phyloP scores from a whole-genome alignment of 92 coral and sea anemone species.

The Umimayanthus kanabou region DNA sequence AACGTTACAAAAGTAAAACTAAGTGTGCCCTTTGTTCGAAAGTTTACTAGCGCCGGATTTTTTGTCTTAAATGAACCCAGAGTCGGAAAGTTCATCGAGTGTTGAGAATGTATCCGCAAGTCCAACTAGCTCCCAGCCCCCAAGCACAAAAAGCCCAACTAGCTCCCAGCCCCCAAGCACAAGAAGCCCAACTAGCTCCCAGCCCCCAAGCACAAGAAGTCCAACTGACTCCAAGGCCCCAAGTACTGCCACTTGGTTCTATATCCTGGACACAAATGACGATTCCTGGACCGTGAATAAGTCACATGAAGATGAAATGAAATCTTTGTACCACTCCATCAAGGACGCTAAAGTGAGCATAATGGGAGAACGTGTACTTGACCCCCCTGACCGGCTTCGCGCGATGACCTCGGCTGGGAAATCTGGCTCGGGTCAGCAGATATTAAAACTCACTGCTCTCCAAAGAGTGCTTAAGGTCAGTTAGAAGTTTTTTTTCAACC shows the following conservation, averaged over 20 bases:
- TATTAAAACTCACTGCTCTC: slow-evolving; percentile 65
- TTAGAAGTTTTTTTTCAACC: not conserved
- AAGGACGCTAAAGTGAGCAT: slow-evolving; percentile 77
- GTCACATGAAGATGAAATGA: slow-evolving; percentile 70
- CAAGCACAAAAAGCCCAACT: not conserved
- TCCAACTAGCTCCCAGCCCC: not conserved
- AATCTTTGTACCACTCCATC: slow-evolving; percentile 69
- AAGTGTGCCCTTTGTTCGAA: not conserved
- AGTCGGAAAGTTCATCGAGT: slow-evolving; percentile 3
- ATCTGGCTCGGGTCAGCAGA: slow-evolving; percentile 37
- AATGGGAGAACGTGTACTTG: slow-evolving; percentile 71
- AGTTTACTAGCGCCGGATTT: slow-evolving; percentile 18
- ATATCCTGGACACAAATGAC: slow-evolving; percentile 49
- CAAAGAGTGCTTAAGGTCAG: slow-evolving; percentile 85
- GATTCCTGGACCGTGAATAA: slow-evolving; percentile 57
- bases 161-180: not conserved
- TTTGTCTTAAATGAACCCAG: slow-evolving; percentile 27
- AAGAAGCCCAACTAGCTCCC: not conserved
- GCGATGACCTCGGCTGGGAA: slow-evolving; percentile 66
- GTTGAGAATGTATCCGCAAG: not conserved
- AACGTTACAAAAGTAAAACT: not conserved
- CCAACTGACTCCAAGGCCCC: not conserved
- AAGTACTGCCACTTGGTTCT: slow-evolving; percentile 66
- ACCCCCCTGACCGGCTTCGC: slow-evolving; percentile 68
- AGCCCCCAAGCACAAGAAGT: not conserved